Conservation (phyloP, 1,140 invertebrate species). For the Matsumurasca onukii region DNA sequence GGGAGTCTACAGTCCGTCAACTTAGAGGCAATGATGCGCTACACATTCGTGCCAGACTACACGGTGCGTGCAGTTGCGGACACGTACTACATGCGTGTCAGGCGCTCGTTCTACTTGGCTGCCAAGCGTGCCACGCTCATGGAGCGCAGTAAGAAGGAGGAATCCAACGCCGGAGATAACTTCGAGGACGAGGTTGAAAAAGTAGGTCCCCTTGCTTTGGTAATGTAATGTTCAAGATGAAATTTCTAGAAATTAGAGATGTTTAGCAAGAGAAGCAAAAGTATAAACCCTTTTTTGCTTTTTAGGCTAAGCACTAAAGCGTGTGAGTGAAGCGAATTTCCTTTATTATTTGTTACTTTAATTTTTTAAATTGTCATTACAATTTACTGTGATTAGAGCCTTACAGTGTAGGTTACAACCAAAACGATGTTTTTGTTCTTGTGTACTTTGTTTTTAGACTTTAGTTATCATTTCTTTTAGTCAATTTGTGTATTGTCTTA, state of each 20-base stretch:
- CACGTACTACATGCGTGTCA: conserved; percentile 79
- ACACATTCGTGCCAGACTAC: conserved; percentile 91
- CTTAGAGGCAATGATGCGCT: conserved; percentile 70
- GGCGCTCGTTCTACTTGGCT: conserved; percentile 80
- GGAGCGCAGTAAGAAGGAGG: conserved; percentile 62
- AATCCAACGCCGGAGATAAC: conserved; percentile 55
- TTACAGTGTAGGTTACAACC: no score
- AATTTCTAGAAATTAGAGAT: neutral
- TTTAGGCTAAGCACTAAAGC: no score
- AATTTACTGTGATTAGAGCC: no score
- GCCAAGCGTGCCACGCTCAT: conserved; percentile 84
- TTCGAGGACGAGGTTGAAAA: conserved; percentile 76
- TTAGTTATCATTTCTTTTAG: no score
- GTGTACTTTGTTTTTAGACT: no score
- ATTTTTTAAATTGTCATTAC: no score
- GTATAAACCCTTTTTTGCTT: no score
- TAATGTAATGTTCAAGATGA: conserved; percentile 27
- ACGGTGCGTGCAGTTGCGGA: conserved; percentile 81
- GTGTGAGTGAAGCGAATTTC: no score
- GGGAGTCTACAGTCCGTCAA: conserved; percentile 80
- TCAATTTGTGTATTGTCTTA: no score
- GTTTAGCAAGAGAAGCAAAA: no score
- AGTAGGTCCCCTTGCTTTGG: conserved; percentile 47
- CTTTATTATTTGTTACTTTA: no score
- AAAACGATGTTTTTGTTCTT: no score